Base-by-base conservation (phyloP, 2,888 invertebrate species). In the Chaetogeoica ovagalla region DNA sequence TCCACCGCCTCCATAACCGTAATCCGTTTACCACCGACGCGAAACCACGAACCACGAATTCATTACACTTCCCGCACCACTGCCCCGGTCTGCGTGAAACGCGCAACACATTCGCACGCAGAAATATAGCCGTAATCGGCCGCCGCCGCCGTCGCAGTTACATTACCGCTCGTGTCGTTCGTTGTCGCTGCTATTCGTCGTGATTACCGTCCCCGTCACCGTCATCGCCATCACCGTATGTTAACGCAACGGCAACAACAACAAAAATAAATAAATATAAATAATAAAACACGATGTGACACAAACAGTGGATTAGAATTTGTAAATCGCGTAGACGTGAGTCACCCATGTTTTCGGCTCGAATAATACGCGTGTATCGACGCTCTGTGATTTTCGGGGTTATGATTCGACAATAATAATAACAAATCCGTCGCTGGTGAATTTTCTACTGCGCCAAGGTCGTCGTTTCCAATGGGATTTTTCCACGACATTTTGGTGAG, bases 381-480 rank as follows among this genome's bases (percentile, higher is more conserved):
- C 6, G 48, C 11, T 9, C 3, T 1, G 11, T 48, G 3, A 13
- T 48, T 48, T 48, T 48, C 48, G 48, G 3, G 3, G 8, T 48
- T 11, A 11, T 48, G 15, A 55, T 13, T 2, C 48, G n/a, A 1
- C 1, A 48, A 48, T 15, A 4, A 30, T 55, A 19, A n/a, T 70
- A n/a, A 13, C 6, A 21, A 21, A 48, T 72, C 30, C 2, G 19
- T 37, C 52, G 30, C 19, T 37, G 37, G 21, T 17, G 21, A 55
- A 9, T 39, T 68, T 23, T 52, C 52, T 11, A 69, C 77, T 69
- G 52, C 52, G 52, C 52, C 79, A 79, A 79, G 79, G 79, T 79
- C 79, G 79, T 79, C 79, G 79, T 63, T 70, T 62, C 55, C 70
- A 43, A 79, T 79, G 69, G 79, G 79, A 79, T 79, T 70, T 63